Conservation (phyloP, 2,113 vertebrate species). For the Cygnus atratus region DNA sequence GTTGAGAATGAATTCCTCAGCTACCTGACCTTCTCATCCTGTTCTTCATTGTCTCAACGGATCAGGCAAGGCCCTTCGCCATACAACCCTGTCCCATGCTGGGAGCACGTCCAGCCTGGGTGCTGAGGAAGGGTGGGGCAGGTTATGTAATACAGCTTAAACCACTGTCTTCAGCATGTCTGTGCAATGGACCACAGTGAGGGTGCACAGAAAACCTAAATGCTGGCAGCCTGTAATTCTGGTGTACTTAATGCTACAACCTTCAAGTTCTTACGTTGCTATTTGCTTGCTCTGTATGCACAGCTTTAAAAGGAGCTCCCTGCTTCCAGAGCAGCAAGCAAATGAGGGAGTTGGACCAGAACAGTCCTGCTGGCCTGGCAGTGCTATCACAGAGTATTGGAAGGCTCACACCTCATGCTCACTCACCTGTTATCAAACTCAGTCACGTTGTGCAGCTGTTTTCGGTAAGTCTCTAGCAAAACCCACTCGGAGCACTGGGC, state of each 20-base stretch:
- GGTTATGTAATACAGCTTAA: not conserved
- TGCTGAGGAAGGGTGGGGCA: not conserved
- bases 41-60: not conserved
- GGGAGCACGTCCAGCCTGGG: not conserved
- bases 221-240: not conserved
- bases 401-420: not conserved
- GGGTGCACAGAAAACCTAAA: not conserved
- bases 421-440: conserved; percentile 85
- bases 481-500: conserved; percentile 79
- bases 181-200: not conserved
- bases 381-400: rapidly evolving
- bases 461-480: conserved; percentile 79
- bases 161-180: not conserved
- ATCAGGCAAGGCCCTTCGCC: not conserved
- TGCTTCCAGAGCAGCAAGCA: not conserved
- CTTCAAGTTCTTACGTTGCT: not conserved
- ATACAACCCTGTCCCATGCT: not conserved
- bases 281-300: rapidly evolving
- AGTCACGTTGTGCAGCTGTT: conserved; percentile 58
- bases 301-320: not conserved
- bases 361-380: not conserved
- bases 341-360: not conserved
- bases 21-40: not conserved
- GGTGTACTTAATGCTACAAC: not conserved
- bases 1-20: not conserved